Evolutionary conservation across 2,797 vertebrate species (phyloP).

Genomic region (Cryptoprocta ferox): DNA sequence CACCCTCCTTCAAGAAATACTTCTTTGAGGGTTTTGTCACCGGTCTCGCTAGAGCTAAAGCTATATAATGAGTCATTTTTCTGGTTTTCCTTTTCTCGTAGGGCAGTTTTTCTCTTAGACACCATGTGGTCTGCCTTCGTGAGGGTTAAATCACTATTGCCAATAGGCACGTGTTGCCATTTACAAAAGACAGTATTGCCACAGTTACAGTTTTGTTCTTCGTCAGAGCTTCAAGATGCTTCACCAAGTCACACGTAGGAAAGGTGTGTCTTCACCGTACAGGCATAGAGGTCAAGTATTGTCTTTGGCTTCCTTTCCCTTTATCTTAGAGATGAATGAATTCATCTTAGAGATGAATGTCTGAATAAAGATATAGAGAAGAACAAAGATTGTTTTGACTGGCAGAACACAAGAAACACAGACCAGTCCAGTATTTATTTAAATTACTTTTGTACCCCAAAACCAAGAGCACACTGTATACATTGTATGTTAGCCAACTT

Average conservation of each 20-base stretch:
- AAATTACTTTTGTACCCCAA: background rate
- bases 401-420: background rate
- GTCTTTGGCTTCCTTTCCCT: background rate
- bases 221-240: background rate
- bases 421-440: background rate
- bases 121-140: background rate
- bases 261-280: background rate
- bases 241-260: background rate
- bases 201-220: background rate
- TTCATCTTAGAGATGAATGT: background rate
- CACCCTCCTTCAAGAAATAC: background rate
- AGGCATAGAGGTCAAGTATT: background rate
- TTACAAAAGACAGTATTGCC: background rate
- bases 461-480: too few species aligned
- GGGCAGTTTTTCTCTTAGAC: conserved; percentile 36
- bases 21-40: background rate
- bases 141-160: background rate
- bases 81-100: background rate
- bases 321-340: background rate
- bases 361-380: background rate
- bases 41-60: conserved; percentile 6
- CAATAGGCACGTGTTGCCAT: background rate
- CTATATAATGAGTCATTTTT: conserved; percentile 15
- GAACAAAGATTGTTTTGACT: background rate
- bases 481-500: too few species aligned